Conservation (phyloP, 2,888 invertebrate species). For the Phortica okadai region DNA sequence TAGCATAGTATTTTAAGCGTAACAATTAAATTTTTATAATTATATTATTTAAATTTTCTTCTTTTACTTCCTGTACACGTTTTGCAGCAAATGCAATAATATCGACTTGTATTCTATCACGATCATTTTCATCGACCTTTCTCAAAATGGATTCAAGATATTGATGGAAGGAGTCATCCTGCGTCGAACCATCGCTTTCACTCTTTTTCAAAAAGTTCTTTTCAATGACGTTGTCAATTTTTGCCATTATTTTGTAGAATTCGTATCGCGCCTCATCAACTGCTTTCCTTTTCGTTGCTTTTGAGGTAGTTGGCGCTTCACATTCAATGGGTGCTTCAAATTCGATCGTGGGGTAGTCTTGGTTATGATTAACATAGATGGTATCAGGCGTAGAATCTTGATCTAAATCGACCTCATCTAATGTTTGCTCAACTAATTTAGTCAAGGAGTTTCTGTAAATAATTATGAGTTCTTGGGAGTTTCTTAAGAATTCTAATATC, state of each 20-base stretch:
- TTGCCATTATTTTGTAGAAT: constrained; percentile 1
- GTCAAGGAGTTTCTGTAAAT: neutral
- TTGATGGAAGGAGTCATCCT: neutral
- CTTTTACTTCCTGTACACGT: constrained; percentile 4
- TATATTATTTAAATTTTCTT: neutral
- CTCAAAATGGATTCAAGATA: neutral
- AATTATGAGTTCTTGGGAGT: neutral
- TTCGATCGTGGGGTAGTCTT: neutral
- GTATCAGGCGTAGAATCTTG: neutral
- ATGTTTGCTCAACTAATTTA: neutral
- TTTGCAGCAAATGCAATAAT: constrained; percentile 11
- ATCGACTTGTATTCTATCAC: neutral
- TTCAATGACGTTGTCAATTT: constrained; percentile 3
- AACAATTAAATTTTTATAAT: neutral
- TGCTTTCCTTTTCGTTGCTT: neutral
- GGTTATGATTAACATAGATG: neutral
- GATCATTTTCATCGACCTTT: constrained; percentile 1
- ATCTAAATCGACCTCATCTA: neutral
- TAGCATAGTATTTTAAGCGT: neutral
- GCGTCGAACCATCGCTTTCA: neutral
- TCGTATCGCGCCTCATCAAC: neutral
- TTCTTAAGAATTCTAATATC: neutral
- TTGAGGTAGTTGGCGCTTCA: neutral
- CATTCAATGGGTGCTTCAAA: constrained; percentile 9
- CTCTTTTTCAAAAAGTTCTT: neutral